Base-by-base conservation (phyloP, 2,888 invertebrate species). In the Galeopsomyia nigrocyanea region DNA sequence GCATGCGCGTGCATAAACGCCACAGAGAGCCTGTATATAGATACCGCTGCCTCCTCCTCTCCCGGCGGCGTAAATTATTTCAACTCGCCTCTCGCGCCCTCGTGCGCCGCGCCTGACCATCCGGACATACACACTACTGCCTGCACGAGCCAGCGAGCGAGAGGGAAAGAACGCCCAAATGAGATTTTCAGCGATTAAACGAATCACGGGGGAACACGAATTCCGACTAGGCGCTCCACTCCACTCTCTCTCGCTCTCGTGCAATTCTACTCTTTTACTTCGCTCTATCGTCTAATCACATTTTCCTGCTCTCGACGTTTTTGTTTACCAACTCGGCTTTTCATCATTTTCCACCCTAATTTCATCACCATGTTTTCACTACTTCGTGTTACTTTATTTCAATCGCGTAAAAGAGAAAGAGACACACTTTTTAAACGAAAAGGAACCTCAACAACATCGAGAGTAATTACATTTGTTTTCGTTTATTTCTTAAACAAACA, bases 111-210 rank as follows among this genome's bases (percentile, higher is more conserved):
- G 22, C 55, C 10, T 56, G 19, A n/a, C 21, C n/a, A 39, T 6
- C 26, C 1, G 16, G 10, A 62, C 26, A 26, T 26, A 26, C 26
- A 26, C 26, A 26, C 26, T 26, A 5, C 26, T 26, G 26, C 26
- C 17, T n/a, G 6, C 9, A n/a, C 10, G 50, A 61, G n/a, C n/a
- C n/a, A n/a, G 21, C 47, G n/a, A 63, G n/a, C 21, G 39, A 49
- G 17, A 21, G 56, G 16, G 57, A 3, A 19, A 39, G 39, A 39
- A 39, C 39, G 46, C 21, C 26, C 50, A 66, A 71, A 71, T 71
- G 71, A 71, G 71, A 71, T 71, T 71, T 66, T 66, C 55, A 16
- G 47, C 66, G 61, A 71, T 71, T 71, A 66, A 71, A 71, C 71
- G 61, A 71, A 62, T 71, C 71, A 66, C 71, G 56, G 56, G 61